These are phyloP conservation scores for Eremobia ochroleuca DNA, from an alignment of 2,888 invertebrate species.

Conservation along the genomic window DNA sequence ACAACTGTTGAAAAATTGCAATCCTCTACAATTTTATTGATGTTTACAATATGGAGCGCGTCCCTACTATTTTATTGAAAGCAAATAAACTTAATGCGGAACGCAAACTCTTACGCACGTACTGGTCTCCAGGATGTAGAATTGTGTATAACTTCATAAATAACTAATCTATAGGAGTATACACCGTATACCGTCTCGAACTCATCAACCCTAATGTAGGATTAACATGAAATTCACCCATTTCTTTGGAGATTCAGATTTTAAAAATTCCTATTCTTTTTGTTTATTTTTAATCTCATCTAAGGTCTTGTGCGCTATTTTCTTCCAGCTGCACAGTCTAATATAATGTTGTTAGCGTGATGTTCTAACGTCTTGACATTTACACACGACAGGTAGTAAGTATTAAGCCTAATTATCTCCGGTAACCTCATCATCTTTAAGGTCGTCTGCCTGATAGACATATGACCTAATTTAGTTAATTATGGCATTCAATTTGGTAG, in stretches of 20 bases:
- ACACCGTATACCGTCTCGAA: neutral
- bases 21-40: neutral
- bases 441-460: conserved; percentile 68
- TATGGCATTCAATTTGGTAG: conserved; percentile 12
- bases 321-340: neutral
- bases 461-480: conserved; percentile 58
- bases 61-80: conserved; percentile 48
- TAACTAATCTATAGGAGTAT: neutral
- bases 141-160: conserved; percentile 30
- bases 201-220: neutral
- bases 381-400: conserved; percentile 33
- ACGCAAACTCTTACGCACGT: conserved; percentile 64
- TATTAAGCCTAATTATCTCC: conserved; percentile 36
- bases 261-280: neutral
- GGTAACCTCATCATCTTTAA: conserved; percentile 44
- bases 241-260: neutral
- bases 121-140: conserved; percentile 32
- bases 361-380: conserved; percentile 4
- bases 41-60: conserved; percentile 13
- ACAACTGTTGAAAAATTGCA: neutral
- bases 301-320: neutral
- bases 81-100: conserved; percentile 65
- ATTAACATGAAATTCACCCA: neutral
- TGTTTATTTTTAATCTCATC: neutral
- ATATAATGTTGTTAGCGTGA: neutral